phyloP scores from a whole-genome alignment of 2,797 vertebrate genomes.

The Sebastes vulpes region DNA sequence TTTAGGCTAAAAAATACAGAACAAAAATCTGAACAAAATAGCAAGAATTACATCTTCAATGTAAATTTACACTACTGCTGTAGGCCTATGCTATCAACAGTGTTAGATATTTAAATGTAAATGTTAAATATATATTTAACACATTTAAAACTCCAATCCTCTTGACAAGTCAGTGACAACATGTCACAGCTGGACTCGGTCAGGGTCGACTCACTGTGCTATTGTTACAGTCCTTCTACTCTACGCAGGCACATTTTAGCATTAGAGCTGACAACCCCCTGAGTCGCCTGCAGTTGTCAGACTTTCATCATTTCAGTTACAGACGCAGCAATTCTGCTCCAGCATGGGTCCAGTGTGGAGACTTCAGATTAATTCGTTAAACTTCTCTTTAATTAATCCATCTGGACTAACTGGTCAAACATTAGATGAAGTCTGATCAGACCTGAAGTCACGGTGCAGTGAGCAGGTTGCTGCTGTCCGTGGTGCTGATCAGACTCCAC shows the following conservation, averaged over 20 bases:
- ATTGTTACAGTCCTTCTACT: neutral
- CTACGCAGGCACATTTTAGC: neutral
- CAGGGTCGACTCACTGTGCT: neutral
- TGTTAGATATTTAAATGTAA: neutral
- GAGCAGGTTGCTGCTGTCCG: slow-evolving; percentile 2
- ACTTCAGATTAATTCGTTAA: neutral
- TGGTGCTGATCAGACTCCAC: slow-evolving; percentile 22
- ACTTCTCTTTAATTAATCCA: neutral
- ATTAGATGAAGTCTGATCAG: neutral
- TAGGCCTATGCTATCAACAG: neutral
- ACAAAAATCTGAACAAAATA: neutral
- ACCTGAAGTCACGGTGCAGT: neutral
- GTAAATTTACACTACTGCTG: neutral
- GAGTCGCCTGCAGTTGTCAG: neutral
- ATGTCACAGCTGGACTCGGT: neutral
- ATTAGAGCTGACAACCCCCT: slow-evolving; percentile 5
- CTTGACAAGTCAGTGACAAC: neutral
- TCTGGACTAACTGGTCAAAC: neutral
- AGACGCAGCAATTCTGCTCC: neutral
- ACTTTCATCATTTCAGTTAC: neutral
- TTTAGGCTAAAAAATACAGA: neutral
- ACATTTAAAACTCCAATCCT: neutral
- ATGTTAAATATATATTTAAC: neutral
- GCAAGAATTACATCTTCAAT: neutral
- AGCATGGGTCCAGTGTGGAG: neutral